phyloP scores from a whole-genome alignment of 2,797 vertebrate genomes.

The Synaphobranchus kaupii region DNA sequence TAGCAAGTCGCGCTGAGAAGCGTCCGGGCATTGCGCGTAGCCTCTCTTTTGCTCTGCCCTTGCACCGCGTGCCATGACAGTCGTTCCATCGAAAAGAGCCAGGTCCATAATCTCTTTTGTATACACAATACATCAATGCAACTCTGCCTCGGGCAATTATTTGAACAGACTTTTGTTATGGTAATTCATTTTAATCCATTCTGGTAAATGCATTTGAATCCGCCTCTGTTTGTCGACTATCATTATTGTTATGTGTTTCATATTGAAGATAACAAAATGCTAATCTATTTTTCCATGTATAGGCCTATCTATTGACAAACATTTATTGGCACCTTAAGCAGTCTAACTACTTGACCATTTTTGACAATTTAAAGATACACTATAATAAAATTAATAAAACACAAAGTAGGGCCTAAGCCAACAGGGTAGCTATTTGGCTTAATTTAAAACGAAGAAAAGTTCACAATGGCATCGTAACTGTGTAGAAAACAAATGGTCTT shows the following conservation, averaged over 20 bases:
- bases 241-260: neutral
- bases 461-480: neutral
- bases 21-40: neutral
- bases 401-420: neutral
- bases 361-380: neutral
- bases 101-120: neutral
- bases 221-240: neutral
- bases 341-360: neutral
- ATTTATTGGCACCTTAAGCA: neutral
- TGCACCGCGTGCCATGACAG: constrained; percentile 20
- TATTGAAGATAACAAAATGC: neutral
- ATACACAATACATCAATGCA: constrained; percentile 13
- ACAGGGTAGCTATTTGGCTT: neutral
- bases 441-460: neutral
- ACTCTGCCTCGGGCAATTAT: neutral
- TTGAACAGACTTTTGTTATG: constrained; percentile 10
- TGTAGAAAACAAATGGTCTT: neutral
- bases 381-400: neutral
- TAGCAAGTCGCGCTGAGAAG: neutral
- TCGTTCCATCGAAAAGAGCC: neutral
- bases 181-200: constrained; percentile 11
- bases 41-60: constrained; percentile 4
- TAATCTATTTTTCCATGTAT: neutral
- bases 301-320: neutral
- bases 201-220: neutral